These are phyloP conservation scores for Chaetorhynchus papuensis DNA, from an alignment of 2,113 vertebrate genomes.

Conservation along the genomic window DNA sequence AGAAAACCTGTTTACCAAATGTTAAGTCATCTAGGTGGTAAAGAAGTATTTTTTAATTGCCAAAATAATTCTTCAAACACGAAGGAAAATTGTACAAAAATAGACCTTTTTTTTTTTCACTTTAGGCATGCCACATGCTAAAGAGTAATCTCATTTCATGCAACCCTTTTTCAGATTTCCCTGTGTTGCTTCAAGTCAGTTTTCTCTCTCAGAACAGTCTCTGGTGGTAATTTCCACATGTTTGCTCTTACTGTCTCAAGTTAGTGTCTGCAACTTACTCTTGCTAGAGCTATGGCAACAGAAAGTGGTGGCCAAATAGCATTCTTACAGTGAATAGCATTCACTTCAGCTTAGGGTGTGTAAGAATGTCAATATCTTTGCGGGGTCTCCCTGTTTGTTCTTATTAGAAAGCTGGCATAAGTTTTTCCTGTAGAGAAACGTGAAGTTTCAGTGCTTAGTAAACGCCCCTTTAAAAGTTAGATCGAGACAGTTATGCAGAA, in stretches of 20 bases:
- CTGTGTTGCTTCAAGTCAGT: background rate
- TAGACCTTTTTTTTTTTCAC: background rate
- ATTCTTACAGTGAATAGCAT: background rate
- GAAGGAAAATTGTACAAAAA: background rate
- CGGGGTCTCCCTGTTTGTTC: background rate
- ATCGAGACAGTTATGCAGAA: background rate
- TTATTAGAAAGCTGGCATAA: background rate
- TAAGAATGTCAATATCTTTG: background rate
- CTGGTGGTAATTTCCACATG: background rate
- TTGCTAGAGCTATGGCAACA: background rate
- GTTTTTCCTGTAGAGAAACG: background rate
- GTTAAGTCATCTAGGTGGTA: background rate
- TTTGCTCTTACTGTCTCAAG: background rate
- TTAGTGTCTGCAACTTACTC: background rate
- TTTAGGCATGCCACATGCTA: background rate
- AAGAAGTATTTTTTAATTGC: background rate
- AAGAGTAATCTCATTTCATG: background rate
- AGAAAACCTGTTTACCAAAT: conserved; percentile 14
- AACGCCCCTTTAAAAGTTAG: background rate
- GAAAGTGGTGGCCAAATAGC: background rate
- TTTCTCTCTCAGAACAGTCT: background rate
- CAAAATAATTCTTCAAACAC: background rate
- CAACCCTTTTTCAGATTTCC: background rate
- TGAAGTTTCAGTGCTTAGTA: background rate
- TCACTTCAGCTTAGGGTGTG: background rate